phyloP scores from a whole-genome alignment of 2,113 vertebrate genomes.

The Balaeniceps rex region DNA sequence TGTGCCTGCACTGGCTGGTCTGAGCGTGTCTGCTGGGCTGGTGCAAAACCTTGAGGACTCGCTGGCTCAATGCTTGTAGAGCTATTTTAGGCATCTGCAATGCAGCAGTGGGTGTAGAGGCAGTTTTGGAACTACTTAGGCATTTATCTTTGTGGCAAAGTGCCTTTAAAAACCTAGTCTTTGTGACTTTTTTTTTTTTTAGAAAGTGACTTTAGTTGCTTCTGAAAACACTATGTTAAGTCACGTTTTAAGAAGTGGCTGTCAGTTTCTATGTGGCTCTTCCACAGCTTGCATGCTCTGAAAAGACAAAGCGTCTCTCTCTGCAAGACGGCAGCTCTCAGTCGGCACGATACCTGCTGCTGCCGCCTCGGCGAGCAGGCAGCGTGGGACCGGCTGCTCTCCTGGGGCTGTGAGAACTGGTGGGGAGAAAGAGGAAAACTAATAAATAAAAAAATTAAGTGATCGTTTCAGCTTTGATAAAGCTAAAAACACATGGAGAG shows the following conservation, averaged over 20 bases:
- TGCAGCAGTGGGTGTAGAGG: not conserved
- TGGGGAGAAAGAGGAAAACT: not conserved
- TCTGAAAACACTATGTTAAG: not conserved
- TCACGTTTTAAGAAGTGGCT: too few relatives aligned
- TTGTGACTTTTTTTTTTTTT: not conserved
- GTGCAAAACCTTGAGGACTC: not conserved
- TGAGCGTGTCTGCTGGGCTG: not conserved
- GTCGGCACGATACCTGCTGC: fast-evolving
- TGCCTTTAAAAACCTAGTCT: not conserved
- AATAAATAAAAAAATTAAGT: not conserved
- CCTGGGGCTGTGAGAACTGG: fast-evolving
- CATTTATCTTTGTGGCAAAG: not conserved
- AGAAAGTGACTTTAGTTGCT: not conserved
- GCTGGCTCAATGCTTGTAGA: fast-evolving
- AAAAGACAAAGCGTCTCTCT: not conserved
- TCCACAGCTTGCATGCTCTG: not conserved
- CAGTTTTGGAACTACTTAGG: not conserved
- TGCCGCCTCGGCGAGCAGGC: not conserved
- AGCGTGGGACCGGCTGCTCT: too few relatives aligned
- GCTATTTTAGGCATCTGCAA: not conserved
- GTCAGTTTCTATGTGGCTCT: not conserved
- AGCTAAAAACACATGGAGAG: not conserved
- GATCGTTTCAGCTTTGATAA: not conserved
- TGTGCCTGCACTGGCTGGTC: not conserved
- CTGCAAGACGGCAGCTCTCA: not conserved